Conservation (phyloP, 2,113 vertebrate species). For the Tachysurus fulvidraco region DNA sequence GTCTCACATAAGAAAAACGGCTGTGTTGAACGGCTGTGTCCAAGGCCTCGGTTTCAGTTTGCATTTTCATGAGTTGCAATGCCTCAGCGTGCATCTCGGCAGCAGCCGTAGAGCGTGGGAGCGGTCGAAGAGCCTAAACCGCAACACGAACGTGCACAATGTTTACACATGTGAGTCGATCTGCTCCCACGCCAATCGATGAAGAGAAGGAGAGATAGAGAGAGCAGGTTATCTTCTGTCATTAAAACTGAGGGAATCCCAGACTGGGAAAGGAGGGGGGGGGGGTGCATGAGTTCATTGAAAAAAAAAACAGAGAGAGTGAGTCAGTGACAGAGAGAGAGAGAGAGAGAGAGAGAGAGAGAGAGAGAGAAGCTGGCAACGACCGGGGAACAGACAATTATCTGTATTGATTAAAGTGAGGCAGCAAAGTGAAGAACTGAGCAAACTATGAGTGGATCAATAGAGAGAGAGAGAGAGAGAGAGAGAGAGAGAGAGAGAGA, state of each 20-base stretch:
- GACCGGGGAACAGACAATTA: conserved; percentile 81
- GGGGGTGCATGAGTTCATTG: conserved; percentile 74
- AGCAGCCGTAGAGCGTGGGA: conserved; percentile 31
- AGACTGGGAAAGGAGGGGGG: conserved; percentile 44
- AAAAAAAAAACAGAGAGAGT: conserved; percentile 66
- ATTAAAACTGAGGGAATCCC: conserved; percentile 67
- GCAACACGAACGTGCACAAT: conserved; percentile 66
- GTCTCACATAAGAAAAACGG: neutral
- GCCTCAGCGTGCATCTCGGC: neutral
- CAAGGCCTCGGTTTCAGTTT: neutral
- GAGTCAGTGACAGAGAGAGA: conserved; percentile 54
- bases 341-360: conserved; percentile 60
- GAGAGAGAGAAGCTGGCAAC: conserved; percentile 76
- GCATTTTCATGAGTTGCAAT: neutral
- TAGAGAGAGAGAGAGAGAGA: conserved; percentile 62
- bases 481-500: conserved; percentile 41
- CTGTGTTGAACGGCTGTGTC: no score
- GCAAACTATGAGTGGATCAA: conserved; percentile 83
- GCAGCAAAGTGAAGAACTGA: conserved; percentile 79
- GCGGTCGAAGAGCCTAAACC: conserved; percentile 48
- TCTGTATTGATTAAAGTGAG: conserved; percentile 83
- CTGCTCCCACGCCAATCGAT: conserved; percentile 80
- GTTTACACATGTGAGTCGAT: conserved; percentile 75
- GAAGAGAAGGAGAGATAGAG: conserved; percentile 66
- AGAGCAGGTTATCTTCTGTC: conserved; percentile 78